Evolutionary conservation across 2,797 vertebrate species (phyloP).

Genomic region (Cossypha caffra): DNA sequence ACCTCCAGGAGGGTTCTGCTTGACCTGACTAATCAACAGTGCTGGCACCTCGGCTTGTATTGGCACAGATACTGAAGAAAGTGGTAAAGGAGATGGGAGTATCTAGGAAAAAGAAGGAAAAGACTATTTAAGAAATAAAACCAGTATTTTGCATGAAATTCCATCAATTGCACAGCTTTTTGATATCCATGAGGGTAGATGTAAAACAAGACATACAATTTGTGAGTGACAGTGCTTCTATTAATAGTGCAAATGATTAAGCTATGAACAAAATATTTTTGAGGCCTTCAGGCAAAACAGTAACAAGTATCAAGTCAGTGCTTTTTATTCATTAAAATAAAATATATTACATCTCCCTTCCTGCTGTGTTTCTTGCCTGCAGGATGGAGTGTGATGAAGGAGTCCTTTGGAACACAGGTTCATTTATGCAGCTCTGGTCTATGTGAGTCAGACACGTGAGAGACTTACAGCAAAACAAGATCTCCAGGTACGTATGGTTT

Average conservation of each 20-base stretch:
- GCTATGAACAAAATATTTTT: neutral
- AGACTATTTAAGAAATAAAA: neutral
- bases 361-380: conserved; percentile 31
- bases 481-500: neutral
- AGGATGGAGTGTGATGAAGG: conserved; percentile 32
- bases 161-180: rapidly evolving
- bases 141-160: neutral
- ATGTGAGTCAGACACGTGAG: neutral
- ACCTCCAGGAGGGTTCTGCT: neutral
- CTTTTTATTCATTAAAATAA: conserved; percentile 19
- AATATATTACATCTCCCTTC: neutral
- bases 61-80: neutral
- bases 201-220: neutral
- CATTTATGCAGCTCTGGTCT: neutral
- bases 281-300: neutral
- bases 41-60: rapidly evolving
- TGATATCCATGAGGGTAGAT: neutral
- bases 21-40: neutral
- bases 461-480: conserved; percentile 4
- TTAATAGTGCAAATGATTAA: neutral
- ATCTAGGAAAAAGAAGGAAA: neutral
- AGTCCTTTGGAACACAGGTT: conserved; percentile 29
- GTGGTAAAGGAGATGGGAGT: neutral
- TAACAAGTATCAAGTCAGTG: neutral
- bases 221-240: neutral